Evolutionary conservation across 2,797 vertebrate genomes (phyloP).

Genomic region (Artibeus jamaicensis): DNA sequence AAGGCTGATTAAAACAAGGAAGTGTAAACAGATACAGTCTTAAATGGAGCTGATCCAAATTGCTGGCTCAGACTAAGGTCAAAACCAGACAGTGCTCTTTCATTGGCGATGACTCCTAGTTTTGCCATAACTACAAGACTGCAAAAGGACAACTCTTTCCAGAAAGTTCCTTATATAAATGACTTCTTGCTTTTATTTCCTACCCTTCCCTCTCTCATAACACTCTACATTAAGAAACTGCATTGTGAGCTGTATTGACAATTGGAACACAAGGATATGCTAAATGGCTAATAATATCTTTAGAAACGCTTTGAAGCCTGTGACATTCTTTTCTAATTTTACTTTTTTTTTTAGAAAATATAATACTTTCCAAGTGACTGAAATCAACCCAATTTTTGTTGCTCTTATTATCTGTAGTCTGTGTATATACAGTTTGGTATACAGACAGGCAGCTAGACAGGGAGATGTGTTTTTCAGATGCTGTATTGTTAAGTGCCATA

Average conservation of each 20-base stretch:
- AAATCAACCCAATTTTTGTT: not conserved
- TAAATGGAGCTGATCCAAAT: slow-evolving; percentile 61
- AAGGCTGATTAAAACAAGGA: slow-evolving; percentile 59
- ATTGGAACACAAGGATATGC: not conserved
- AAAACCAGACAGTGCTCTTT: slow-evolving; percentile 9
- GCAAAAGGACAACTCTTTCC: not conserved
- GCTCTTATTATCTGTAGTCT: not conserved
- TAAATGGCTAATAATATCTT: not conserved
- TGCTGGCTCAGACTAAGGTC: slow-evolving; percentile 40
- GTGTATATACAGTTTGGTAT: not conserved
- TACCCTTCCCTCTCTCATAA: not conserved
- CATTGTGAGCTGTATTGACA: not conserved
- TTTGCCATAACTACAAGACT: not conserved
- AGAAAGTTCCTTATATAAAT: not conserved
- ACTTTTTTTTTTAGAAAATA: not conserved
- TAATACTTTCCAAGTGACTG: not conserved
- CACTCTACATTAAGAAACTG: not conserved
- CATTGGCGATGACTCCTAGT: not conserved
- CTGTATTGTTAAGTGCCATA: not conserved
- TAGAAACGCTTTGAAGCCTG: not conserved
- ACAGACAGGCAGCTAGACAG: not conserved
- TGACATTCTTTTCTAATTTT: not conserved
- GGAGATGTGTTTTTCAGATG: not conserved
- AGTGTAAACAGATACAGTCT: slow-evolving; percentile 35
- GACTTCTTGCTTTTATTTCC: not conserved